phyloP scores from a whole-genome alignment of 2,888 invertebrate species.

The Uropetala carovei region DNA sequence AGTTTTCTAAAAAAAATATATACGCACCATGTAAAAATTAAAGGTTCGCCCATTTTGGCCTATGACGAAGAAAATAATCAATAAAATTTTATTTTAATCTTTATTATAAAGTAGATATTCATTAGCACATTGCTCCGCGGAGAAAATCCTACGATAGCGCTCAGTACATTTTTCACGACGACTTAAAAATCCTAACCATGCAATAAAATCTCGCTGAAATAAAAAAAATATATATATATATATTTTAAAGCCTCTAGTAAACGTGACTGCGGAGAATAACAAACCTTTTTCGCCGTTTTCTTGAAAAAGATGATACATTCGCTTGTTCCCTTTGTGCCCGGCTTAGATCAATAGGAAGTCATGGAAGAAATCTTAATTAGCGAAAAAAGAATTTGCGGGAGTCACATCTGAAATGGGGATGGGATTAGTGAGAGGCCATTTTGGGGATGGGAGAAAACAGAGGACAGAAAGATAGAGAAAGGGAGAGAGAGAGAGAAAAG shows the following conservation, averaged over 20 bases:
- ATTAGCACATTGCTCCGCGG: too few relatives aligned
- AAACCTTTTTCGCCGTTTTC: not conserved
- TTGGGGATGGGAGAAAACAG: not conserved
- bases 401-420: not conserved
- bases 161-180: too few relatives aligned
- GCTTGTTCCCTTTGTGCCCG: not conserved
- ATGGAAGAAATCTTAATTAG: constrained; percentile 23
- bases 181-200: not conserved
- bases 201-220: not conserved
- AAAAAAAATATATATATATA: not conserved
- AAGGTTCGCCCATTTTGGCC: too few relatives aligned
- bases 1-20: too few relatives aligned
- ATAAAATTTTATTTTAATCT: too few relatives aligned
- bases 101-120: too few relatives aligned
- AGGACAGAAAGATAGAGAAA: not conserved
- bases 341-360: not conserved
- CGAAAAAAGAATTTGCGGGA: constrained; percentile 17
- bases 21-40: too few relatives aligned
- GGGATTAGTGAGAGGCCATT: constrained; percentile 11
- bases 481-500: not conserved
- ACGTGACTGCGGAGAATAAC: constrained; percentile 6
- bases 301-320: not conserved
- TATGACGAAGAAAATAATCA: too few relatives aligned
- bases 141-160: too few relatives aligned
- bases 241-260: not conserved